Percentiles rank a stretch among this genome's conserved stretches.
phyloP scores from a whole-genome alignment of 2,113 vertebrate species.

The Syngnathoides biaculeatus region DNA sequence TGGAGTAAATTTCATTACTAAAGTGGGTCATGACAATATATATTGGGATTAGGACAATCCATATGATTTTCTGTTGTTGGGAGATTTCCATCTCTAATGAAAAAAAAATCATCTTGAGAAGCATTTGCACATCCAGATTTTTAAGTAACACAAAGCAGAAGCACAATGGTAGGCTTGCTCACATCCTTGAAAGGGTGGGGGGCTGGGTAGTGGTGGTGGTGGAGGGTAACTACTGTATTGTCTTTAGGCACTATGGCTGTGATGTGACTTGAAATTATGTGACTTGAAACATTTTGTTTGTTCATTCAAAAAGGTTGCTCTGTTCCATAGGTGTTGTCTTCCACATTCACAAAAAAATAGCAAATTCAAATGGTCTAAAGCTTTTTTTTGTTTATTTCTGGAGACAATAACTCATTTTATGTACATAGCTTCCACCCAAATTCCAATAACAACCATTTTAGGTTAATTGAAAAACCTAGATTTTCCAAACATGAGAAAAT shows the following conservation, averaged over 20 bases:
- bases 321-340: not conserved
- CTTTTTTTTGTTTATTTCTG: too few relatives aligned
- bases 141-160: slow-evolving; percentile 12
- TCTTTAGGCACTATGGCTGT: slow-evolving; percentile 14
- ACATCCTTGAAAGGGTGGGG: slow-evolving; percentile 9
- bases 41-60: slow-evolving; percentile 58
- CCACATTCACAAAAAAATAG: not conserved
- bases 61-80: slow-evolving; percentile 40
- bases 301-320: too few relatives aligned
- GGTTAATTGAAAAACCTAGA: too few relatives aligned
- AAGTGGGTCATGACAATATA: slow-evolving; percentile 60
- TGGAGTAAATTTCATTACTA: slow-evolving; percentile 50
- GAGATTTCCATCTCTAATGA: slow-evolving; percentile 42
- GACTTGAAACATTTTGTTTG: too few relatives aligned
- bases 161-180: slow-evolving; percentile 23
- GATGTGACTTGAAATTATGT: slow-evolving; percentile 9
- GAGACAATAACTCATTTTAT: too few relatives aligned
- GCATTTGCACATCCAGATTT: slow-evolving; percentile 46
- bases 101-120: slow-evolving; percentile 39
- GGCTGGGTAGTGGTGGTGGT: too few relatives aligned
- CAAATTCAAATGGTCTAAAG: too few relatives aligned
- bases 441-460: too few relatives aligned
- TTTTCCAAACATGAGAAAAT: not conserved
- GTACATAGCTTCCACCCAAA: too few relatives aligned
- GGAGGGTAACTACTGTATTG: not conserved